Percentiles rank a stretch among this genome's conserved stretches.
Evolutionary conservation across 2,797 vertebrate species (phyloP).

Genomic region (Rhincodon typus): DNA sequence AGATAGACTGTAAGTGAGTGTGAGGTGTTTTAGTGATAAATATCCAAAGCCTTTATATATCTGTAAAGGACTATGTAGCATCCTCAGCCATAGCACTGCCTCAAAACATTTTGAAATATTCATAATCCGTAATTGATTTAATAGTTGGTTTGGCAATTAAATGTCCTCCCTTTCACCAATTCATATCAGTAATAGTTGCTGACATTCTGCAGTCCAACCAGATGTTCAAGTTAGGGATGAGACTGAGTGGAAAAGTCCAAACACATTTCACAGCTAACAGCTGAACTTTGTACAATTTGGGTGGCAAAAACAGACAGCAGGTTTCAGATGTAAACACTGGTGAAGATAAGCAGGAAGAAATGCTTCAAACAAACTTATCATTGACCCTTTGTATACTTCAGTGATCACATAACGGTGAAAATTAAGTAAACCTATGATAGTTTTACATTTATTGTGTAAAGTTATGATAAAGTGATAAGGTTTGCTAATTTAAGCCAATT

Average conservation of each 20-base stretch:
- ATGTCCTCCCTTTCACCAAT: conserved; percentile 35
- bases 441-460: background rate
- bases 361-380: conserved; percentile 25
- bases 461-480: background rate
- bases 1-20: background rate
- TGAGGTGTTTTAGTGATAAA: background rate
- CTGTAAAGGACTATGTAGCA: background rate
- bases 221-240: conserved; percentile 38
- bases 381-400: background rate
- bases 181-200: conserved; percentile 14
- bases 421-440: background rate
- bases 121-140: conserved; percentile 41
- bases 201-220: conserved; percentile 37
- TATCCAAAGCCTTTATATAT: background rate
- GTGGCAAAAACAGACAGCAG: conserved; percentile 44
- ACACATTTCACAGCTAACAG: conserved; percentile 29
- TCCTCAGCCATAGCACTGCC: background rate
- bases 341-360: conserved; percentile 42
- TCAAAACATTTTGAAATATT: conserved; percentile 37
- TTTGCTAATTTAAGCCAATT: background rate
- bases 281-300: conserved; percentile 38
- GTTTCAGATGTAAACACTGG: conserved; percentile 44
- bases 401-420: background rate
- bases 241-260: conserved; percentile 31
- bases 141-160: conserved; percentile 37